Base-by-base conservation (phyloP, 1,140 invertebrate genomes). In the Caerostris extrusa region DNA sequence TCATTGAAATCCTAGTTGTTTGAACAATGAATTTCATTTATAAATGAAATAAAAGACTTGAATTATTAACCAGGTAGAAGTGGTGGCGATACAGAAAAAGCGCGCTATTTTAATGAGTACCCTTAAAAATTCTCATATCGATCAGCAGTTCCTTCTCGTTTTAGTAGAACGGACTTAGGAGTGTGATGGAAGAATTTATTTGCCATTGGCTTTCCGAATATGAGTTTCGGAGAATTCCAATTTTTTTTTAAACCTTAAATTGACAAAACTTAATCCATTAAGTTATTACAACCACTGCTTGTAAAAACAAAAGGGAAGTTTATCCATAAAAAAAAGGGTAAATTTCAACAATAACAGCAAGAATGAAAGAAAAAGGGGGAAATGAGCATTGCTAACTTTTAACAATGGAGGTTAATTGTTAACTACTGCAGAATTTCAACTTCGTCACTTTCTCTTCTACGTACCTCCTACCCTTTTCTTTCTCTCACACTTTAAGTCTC, bases 351-450 rank as follows among this genome's bases (percentile, higher is more conserved):
- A 87, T 34, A 64, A 58, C 58, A 60, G 34, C 71, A 50, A 34
- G 8, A 77, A 50, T 34, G 34, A 34, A 34, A 34, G 34, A 34
- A 34, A 34, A 34, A 3, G 12, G 34, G 10, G 10, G 34, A 56
- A n/a, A 61, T 19, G 60, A 34, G 55, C 67, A 87, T 93, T 82
- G 91, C 87, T 93, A 93, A 93, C 82, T 77, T 60, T 87, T 67
- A 93, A 93, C 91, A 93, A 93, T 56, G 50, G 91, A 67, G 64
- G 19, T 8, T n/a, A n/a, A n/a, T n/a, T n/a, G n/a, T n/a, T n/a
- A n/a, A n/a, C 82, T 12, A 53, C 91, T 58, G 86, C 61, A 93
- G 91, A 93, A 93, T 93, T 93, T 93, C 91, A 93, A 93, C 87
- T 93, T 87, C 61, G 53, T 19, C 55, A 3, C 50, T 60, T 90